A percentile compares a stretch with the other conserved stretches of the same genome.
These are phyloP conservation scores for Botrylloides violaceus DNA, from an alignment of 23 tunicate genomes.

Conservation along the genomic window DNA sequence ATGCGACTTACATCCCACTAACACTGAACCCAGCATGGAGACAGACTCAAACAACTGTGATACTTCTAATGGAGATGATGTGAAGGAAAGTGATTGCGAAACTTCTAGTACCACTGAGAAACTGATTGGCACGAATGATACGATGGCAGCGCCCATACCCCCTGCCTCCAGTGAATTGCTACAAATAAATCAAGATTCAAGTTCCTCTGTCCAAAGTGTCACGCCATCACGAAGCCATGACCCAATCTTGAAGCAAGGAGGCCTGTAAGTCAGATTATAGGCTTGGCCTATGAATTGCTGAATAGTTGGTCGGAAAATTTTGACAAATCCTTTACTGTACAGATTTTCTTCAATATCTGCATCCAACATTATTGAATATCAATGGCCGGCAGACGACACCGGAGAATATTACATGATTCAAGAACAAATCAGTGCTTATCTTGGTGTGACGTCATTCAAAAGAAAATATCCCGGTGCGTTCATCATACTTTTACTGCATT, in stretches of 20 bases:
- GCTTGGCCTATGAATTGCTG: background rate
- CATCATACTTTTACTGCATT: background rate
- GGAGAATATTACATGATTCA: constrained; percentile 88
- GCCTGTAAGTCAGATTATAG: constrained; percentile 1
- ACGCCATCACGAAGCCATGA: constrained; percentile 1
- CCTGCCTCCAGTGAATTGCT: background rate
- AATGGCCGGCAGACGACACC: constrained; percentile 63
- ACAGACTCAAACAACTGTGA: no score
- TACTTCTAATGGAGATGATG: no score
- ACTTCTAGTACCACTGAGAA: no score
- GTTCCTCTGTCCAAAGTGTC: background rate
- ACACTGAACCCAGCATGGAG: no score
- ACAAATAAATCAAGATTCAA: constrained; percentile 9
- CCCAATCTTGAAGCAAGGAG: constrained; percentile 4
- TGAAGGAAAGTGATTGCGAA: no score
- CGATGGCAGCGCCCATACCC: no score
- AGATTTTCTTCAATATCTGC: constrained; percentile 67
- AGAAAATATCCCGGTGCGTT: constrained; percentile 80
- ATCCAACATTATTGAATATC: constrained; percentile 72
- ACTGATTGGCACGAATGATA: no score
- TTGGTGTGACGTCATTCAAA: constrained; percentile 78
- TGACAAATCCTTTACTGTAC: background rate
- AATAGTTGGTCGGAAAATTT: background rate
- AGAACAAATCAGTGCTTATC: constrained; percentile 82
- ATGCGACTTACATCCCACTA: no score